Percentiles rank a stretch among this genome's conserved stretches.
These are phyloP conservation scores for Uromys caudimaculatus DNA, from an alignment of 2,797 vertebrate species.

Conservation along the genomic window DNA sequence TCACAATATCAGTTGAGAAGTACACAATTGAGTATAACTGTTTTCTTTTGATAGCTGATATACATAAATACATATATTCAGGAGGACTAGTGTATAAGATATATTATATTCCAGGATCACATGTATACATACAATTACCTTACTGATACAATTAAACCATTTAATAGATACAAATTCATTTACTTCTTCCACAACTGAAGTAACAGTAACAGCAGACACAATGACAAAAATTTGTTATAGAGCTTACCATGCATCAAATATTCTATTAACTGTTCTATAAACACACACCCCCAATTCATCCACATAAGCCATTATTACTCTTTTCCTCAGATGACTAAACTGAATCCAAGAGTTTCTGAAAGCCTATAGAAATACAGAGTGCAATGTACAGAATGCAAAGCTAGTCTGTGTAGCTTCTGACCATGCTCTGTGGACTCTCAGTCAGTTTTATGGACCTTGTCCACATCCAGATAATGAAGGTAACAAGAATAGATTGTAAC, in stretches of 20 bases:
- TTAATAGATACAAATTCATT: background rate
- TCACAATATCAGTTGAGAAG: background rate
- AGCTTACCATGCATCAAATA: background rate
- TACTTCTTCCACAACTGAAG: background rate
- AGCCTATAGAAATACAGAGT: background rate
- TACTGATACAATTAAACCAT: background rate
- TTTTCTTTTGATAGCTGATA: background rate
- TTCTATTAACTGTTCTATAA: background rate
- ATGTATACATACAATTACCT: background rate
- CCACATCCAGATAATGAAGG: conserved; percentile 63
- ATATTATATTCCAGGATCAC: background rate
- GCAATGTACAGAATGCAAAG: background rate
- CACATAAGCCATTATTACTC: background rate
- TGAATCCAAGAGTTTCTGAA: background rate
- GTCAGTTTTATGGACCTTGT: conserved; percentile 59
- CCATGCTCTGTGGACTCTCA: background rate
- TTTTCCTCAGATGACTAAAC: background rate
- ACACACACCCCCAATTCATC: background rate
- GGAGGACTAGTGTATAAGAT: too few species aligned
- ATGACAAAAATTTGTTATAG: background rate
- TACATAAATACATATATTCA: background rate
- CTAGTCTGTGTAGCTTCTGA: background rate
- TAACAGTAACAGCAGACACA: background rate
- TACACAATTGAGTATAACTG: background rate
- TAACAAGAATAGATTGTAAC: conserved; percentile 64